Evolutionary conservation across 2,797 vertebrate species (phyloP), one percentile per base, ranked within the genome.

Genomic region (Typhlichthys eigenmanni): DNA sequence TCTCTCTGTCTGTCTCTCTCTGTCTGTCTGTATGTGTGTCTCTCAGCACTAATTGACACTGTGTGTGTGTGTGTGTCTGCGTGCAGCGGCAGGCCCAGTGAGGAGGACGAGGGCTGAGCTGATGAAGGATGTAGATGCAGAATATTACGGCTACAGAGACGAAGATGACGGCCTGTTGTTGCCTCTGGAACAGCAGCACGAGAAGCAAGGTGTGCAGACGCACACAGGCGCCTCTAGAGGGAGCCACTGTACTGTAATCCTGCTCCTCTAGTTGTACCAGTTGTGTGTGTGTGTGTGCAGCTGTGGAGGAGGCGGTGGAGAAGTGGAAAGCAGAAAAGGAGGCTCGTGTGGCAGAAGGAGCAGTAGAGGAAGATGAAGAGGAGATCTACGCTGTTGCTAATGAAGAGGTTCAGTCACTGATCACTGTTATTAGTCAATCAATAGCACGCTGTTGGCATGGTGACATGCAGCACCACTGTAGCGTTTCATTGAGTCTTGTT

Each of bases 81-180:
- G 14, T 77, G 0, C 78, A 98, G 97, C 97, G 1, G 86, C 95
- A n/a, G 94, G 95, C 2, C 94, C 93, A 0, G 92, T 92, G 52
- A 92, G 97, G 69, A 98, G 96, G 76, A 97, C 95, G 0, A 92
- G 95, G n/a, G 96, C 85, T 0, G 97, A 98, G 78, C 93, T 99
- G 2, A 98, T 99, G 97, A 99, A 98, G 68, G 94, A 95, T 0
- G 95, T 98, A 0, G 96, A 99, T 12, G 97, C 97, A 0, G 97
- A 98, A 54, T 98, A 98, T 78, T 98, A 99, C 0, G 96, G 97
- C 4, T 99, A 98, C 87, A 87, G 97, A 51, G 97, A 98, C 38
- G 97, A 99, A 68, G 97, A 98, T 0, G 97, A 98, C 1, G 96
- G 97, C 0, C 94, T 96, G 1, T 87, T 98, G 51, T 93, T 97